These are phyloP conservation scores for Noctua fimbriata DNA, from an alignment of 2,888 invertebrate species.

Conservation along the genomic window DNA sequence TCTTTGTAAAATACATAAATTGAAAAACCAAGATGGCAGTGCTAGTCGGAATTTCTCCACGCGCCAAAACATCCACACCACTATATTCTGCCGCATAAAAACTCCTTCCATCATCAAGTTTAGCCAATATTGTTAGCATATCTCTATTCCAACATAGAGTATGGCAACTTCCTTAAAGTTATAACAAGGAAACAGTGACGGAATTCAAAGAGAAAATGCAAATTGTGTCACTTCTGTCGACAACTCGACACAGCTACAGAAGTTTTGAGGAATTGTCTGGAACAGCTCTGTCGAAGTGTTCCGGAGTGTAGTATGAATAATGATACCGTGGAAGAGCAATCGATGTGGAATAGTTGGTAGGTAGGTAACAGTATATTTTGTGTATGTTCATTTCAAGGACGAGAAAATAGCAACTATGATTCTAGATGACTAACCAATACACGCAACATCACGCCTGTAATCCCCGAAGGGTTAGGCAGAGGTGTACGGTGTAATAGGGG, in stretches of 20 bases:
- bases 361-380: neutral
- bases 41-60: neutral
- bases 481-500: no score
- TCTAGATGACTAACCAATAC: neutral
- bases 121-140: constrained; percentile 14
- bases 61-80: neutral
- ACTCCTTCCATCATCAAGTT: neutral
- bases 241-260: constrained; percentile 26
- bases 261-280: constrained; percentile 32
- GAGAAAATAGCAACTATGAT: neutral
- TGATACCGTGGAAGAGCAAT: constrained; percentile 5
- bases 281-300: constrained; percentile 35
- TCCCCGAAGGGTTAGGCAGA: no score
- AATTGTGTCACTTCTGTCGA: constrained; percentile 41
- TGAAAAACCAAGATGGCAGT: neutral
- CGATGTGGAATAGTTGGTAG: neutral
- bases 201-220: constrained; percentile 57
- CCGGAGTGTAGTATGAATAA: constrained; percentile 23
- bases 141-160: constrained; percentile 8
- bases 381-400: neutral
- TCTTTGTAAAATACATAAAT: no score
- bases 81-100: constrained; percentile 3
- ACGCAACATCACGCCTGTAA: no score
- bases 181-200: constrained; percentile 44
- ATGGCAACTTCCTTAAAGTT: constrained; percentile 36